These are phyloP conservation scores for Pollimyrus isidori DNA, from an alignment of 2,113 vertebrate species.

Conservation along the genomic window DNA sequence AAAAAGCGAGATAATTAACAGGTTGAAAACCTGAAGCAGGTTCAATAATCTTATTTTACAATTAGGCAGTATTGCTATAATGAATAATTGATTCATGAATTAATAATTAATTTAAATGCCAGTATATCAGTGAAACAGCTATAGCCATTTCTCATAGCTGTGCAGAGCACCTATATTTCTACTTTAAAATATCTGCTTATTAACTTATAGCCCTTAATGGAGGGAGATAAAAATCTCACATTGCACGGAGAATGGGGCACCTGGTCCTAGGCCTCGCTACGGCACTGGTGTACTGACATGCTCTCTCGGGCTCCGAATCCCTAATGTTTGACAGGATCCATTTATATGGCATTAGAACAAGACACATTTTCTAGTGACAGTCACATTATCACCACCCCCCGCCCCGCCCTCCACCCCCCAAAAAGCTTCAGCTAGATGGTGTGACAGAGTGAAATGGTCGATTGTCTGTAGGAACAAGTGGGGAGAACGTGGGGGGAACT, in stretches of 20 bases:
- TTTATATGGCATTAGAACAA: not conserved
- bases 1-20: conserved; percentile 54
- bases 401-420: not conserved
- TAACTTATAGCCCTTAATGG: conserved; percentile 50
- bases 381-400: not conserved
- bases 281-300: not conserved
- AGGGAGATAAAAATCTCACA: conserved; percentile 20
- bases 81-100: conserved; percentile 39
- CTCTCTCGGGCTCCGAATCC: not conserved
- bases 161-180: conserved; percentile 31
- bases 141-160: not conserved
- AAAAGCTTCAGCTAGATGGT: not conserved
- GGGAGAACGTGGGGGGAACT: not conserved
- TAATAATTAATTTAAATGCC: not conserved
- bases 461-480: not conserved
- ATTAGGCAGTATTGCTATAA: not conserved
- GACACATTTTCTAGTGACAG: not conserved
- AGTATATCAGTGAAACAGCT: not conserved
- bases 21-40: conserved; percentile 47
- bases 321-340: not conserved
- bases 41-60: conserved; percentile 67
- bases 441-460: not conserved
- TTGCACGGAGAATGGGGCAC: not conserved
- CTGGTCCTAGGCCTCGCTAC: not conserved
- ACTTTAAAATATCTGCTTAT: conserved; percentile 57